A percentile compares a stretch with the other conserved stretches of the same genome.
Evolutionary conservation across 2,797 vertebrate genomes (phyloP).

Genomic region (Oophaga sylvatica): DNA sequence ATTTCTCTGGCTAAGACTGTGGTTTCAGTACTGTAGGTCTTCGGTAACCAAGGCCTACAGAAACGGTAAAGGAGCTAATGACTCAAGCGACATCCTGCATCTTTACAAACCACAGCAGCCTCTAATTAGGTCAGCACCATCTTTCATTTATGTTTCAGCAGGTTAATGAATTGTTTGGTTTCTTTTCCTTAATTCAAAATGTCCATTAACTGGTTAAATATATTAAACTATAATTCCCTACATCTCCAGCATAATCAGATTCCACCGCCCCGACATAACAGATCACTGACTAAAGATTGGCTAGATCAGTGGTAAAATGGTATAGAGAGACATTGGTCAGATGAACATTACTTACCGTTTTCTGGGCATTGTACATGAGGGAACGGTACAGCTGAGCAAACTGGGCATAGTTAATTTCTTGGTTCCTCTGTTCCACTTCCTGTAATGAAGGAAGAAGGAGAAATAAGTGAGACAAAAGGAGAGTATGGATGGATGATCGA

Average conservation of each 20-base stretch:
- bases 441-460: conserved; percentile 60
- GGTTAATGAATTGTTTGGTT: background rate
- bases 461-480: background rate
- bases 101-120: background rate
- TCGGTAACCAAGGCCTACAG: background rate
- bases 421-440: conserved; percentile 91
- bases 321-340: too few species aligned
- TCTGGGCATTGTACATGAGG: conserved; percentile 97
- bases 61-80: background rate
- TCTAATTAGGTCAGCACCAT: background rate
- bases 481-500: background rate
- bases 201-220: background rate
- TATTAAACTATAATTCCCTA: background rate
- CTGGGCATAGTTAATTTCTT: conserved; percentile 93
- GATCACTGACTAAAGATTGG: conserved; percentile 3
- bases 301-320: background rate
- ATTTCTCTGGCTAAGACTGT: background rate
- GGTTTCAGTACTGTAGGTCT: background rate
- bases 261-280: too few species aligned
- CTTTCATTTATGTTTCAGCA: background rate
- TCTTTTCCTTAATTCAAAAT: background rate
- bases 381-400: conserved; percentile 94
- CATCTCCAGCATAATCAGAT: background rate
- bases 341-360: conserved; percentile 77
- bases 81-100: background rate